Percentiles rank a stretch among this genome's conserved stretches.
phyloP scores from a whole-genome alignment of 1,140 invertebrate species.

The Aradophagus sp. region DNA sequence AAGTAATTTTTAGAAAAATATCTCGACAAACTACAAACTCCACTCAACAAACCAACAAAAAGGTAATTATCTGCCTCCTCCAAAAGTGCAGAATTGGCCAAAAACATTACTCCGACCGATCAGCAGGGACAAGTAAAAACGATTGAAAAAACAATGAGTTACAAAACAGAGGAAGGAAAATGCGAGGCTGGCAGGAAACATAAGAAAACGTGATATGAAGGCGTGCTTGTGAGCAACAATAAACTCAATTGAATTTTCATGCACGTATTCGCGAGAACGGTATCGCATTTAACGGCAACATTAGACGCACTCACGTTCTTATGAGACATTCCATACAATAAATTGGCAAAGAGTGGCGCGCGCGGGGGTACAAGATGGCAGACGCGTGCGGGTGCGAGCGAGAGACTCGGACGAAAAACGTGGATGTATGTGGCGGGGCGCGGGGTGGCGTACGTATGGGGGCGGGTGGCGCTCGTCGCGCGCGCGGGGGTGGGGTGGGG shows the following conservation, averaged over 20 bases:
- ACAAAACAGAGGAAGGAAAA: no score
- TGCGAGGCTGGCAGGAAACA: no score
- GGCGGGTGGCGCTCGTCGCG: conserved; percentile 27
- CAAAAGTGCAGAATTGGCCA: no score
- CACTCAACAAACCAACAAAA: no score
- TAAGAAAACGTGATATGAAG: neutral
- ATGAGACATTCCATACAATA: conserved; percentile 45
- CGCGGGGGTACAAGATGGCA: conserved; percentile 24
- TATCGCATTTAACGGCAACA: conserved; percentile 44
- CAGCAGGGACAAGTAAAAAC: no score
- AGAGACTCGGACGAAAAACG: no score
- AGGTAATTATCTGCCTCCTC: no score
- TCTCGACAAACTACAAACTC: no score
- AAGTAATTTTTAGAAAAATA: no score
- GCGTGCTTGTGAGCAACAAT: conserved; percentile 3
- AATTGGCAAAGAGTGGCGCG: conserved; percentile 43
- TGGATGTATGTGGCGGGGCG: no score
- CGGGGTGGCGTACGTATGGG: conserved; percentile 6
- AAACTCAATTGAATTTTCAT: conserved; percentile 29
- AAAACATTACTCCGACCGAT: no score
- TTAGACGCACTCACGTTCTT: conserved; percentile 39
- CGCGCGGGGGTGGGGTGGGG: conserved; percentile 13
- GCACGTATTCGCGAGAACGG: conserved; percentile 21
- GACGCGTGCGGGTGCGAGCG: conserved; percentile 13
- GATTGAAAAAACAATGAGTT: no score